Evolutionary conservation across 2,888 invertebrate species (phyloP), one percentile per base, ranked within the genome.

Genomic region (Xestia rhomboidea): DNA sequence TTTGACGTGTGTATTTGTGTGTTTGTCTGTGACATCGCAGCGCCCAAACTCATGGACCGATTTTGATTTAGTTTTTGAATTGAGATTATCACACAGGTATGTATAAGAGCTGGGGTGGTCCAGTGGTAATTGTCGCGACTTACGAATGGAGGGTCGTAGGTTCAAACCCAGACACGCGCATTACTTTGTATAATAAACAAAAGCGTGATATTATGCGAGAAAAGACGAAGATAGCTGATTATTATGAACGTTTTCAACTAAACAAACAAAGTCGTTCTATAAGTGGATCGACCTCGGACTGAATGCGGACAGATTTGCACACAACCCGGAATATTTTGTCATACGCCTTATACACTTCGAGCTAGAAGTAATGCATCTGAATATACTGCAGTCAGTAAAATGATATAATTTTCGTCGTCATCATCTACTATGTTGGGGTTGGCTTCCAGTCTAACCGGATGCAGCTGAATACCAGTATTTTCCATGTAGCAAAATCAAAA

Each of bases 181-280:
- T n/a, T 13, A n/a, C n/a, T 54, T 54, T 54, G n/a, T n/a, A 1
- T n/a, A 13, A 54, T n/a, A 27, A 57, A 57, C 15, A n/a, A 57
- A 57, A 57, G 6, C 57, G 27, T 57, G 27, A 15, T 57, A 15
- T 15, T 27, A 57, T 60, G 30, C 8, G 18, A 27, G 38, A 27
- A 68, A 68, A 18, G 0, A 24, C 30, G 51, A 41, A 54, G 24
- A 73, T 18, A 30, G 1, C 18, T 30, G 13, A 62, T 62, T 62
- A 74, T 49, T 75, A 75, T 76, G 49, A 51, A 41, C 49, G 46
- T 41, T 66, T 34, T 11, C 21, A 70, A 30, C 66, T 41, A 75
- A 75, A 75, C n/a, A 75, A 46, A 75, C 76, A 75, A n/a, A 75
- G 4, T 1, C 24, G 8, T 62, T 18, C 38, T 62, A 75, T 62